Percentiles rank a stretch among this genome's conserved stretches.
phyloP scores from a whole-genome alignment of 2,888 invertebrate species.

The Chloromyia formosa region DNA sequence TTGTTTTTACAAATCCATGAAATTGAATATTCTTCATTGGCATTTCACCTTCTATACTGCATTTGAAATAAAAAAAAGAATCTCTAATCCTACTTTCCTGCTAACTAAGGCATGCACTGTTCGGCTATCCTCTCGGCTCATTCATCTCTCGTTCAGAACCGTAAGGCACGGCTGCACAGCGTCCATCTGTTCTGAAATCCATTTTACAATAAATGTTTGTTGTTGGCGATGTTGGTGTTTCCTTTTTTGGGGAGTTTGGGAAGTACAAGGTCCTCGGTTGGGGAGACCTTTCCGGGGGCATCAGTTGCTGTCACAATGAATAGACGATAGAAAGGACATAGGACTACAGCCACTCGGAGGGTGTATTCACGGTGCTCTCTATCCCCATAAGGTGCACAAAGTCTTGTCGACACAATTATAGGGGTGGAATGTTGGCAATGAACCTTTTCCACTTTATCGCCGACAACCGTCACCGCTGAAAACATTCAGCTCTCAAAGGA shows the following conservation, averaged over 20 bases:
- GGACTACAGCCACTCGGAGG: neutral
- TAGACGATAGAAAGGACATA: neutral
- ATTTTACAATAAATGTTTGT: slow-evolving; percentile 27
- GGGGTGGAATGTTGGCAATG: slow-evolving; percentile 12
- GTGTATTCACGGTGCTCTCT: neutral
- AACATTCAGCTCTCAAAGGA: neutral
- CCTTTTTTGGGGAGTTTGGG: neutral
- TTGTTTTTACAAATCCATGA: too few relatives aligned
- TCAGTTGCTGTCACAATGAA: neutral
- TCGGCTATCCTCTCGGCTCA: neutral
- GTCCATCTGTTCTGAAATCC: slow-evolving; percentile 37
- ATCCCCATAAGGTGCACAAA: neutral
- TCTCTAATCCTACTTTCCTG: neutral
- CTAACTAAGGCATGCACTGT: neutral
- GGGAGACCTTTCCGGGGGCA: neutral
- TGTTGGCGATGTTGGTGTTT: neutral
- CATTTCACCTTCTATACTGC: too few relatives aligned
- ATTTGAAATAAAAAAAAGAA: too few relatives aligned
- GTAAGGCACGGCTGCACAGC: slow-evolving; percentile 14
- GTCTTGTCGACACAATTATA: slow-evolving; percentile 5
- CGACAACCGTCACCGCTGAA: neutral
- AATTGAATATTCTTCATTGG: too few relatives aligned
- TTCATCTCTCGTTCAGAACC: neutral
- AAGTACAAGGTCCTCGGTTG: neutral
- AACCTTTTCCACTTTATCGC: slow-evolving; percentile 36